phyloP scores from a whole-genome alignment of 2,888 invertebrate species.

The Sthenelais limicola region DNA sequence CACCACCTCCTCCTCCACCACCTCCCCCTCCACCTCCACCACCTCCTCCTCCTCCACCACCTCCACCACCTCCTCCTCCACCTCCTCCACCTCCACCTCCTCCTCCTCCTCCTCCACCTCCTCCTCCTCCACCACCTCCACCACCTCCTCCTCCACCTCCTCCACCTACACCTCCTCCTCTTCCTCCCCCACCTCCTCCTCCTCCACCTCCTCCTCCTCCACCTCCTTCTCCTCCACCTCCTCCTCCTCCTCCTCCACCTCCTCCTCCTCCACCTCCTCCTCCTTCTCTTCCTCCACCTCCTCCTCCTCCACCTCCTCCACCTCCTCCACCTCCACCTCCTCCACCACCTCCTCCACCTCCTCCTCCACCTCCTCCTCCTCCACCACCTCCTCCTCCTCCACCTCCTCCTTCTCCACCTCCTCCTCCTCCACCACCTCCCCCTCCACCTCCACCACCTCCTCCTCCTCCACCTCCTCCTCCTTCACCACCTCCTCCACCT shows the following conservation, averaged over 20 bases:
- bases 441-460: too few species aligned
- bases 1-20: not conserved
- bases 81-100: slow-evolving; percentile 33
- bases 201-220: not conserved
- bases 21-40: not conserved
- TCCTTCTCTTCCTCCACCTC: not conserved
- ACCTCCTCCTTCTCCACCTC: too few species aligned
- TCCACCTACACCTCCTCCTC: too few species aligned
- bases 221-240: too few species aligned
- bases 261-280: not conserved
- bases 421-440: too few species aligned
- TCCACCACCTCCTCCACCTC: too few species aligned
- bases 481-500: too few species aligned
- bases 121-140: slow-evolving; percentile 17
- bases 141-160: not conserved
- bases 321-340: not conserved
- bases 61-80: not conserved
- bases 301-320: not conserved
- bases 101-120: slow-evolving; percentile 31
- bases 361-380: too few species aligned
- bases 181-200: too few species aligned
- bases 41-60: not conserved
- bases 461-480: too few species aligned
- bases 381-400: too few species aligned
- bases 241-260: too few species aligned